Evolutionary conservation across 2,797 vertebrate genomes (phyloP), one percentile per base, ranked within the genome.

Genomic region (Semotilus atromaculatus): DNA sequence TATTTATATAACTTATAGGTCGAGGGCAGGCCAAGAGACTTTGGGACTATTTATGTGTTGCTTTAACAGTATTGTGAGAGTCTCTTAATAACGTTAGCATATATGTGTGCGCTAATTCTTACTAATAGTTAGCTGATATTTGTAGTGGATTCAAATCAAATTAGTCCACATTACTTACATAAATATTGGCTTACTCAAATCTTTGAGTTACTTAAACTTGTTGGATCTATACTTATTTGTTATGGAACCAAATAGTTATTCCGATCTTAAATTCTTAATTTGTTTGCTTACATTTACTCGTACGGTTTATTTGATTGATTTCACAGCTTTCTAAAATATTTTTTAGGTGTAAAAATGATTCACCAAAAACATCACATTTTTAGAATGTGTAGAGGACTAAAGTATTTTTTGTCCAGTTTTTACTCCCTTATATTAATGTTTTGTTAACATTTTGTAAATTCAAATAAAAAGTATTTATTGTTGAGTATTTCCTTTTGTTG

Each of bases 361-460:
- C 7, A 21, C 19, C 7, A 58, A 58, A 58, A 60, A 58, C 23
- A 58, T 60, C 10, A 10, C 1, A 55, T 23, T 23, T 58, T n/a
- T 58, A 58, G 21, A 58, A n/a, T 1, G n/a, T 51, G 29, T 26
- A 51, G 26, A 31, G 36, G 2, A 71, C 36, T 43, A 43, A 43
- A 13, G 6, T 19, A 1, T 10, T 18, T 73, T 64, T 74, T 36
- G 68, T 72, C 45, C 40, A 43, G 8, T 45, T 73, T n/a, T 81
- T 1, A 34, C 31, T 38, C 48, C 3, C 7, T 81, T 38, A 58
- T 40, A 21, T 81, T 43, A 5, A 89, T 89, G 88, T 91, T 89
- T 89, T 86, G 85, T 71, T 14, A 81, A 84, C 86, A 86, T 79
- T 81, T 90, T 91, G 84, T 91, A 86, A 89, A 77, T 86, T 80